phyloP scores from a whole-genome alignment of 2,113 vertebrate species.

The Crocuta crocuta region DNA sequence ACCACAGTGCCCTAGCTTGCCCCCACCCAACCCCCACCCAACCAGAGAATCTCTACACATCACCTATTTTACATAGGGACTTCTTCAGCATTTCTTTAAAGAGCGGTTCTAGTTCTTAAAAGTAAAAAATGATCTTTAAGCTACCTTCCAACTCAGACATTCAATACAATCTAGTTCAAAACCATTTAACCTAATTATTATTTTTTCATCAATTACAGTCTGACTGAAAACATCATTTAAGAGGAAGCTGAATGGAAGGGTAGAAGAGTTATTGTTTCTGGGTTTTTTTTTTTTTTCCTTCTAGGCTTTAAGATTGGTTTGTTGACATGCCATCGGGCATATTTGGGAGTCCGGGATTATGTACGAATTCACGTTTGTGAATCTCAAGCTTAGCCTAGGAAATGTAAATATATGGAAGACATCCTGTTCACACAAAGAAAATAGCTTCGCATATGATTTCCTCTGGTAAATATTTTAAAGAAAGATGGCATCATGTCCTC shows the following conservation, averaged over 20 bases:
- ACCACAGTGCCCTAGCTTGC: no score
- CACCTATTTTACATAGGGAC: neutral
- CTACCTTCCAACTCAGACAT: neutral
- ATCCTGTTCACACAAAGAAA: slow-evolving; percentile 13
- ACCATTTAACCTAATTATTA: neutral
- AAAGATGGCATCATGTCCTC: neutral
- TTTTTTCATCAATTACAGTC: neutral
- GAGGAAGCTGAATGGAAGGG: neutral
- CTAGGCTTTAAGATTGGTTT: neutral
- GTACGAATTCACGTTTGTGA: neutral
- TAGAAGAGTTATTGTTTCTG: neutral
- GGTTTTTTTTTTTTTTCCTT: neutral
- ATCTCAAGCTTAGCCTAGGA: neutral
- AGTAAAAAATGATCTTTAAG: neutral
- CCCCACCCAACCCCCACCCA: no score
- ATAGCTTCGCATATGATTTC: neutral
- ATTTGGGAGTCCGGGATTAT: neutral
- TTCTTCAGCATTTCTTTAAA: neutral
- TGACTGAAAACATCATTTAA: neutral
- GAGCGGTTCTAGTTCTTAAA: neutral
- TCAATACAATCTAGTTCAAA: neutral
- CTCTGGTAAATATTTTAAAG: neutral
- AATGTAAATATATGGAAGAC: neutral
- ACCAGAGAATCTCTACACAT: neutral
- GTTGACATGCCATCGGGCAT: neutral